phyloP scores from a whole-genome alignment of 2,888 invertebrate genomes.

The Tuberolachnus salignus region DNA sequence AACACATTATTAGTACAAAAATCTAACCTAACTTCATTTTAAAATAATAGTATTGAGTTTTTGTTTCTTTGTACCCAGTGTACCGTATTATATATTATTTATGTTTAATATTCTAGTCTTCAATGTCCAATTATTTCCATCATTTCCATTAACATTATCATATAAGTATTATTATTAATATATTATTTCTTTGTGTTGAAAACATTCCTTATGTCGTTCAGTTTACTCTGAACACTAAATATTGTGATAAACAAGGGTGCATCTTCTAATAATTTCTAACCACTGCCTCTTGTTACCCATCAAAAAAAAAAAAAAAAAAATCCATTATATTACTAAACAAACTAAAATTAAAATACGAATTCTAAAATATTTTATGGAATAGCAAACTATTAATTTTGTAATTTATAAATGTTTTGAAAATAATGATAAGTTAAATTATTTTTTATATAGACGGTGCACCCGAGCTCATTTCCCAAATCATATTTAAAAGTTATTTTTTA shows the following conservation, averaged over 20 bases:
- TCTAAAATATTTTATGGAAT: slow-evolving; percentile 15
- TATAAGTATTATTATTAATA: slow-evolving; percentile 27
- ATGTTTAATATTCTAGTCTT: slow-evolving; percentile 48
- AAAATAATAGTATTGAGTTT: not conserved
- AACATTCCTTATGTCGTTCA: slow-evolving; percentile 17
- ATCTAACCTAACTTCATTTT: no score
- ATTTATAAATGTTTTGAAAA: not conserved
- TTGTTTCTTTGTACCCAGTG: not conserved
- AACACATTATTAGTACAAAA: no score
- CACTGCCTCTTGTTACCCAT: not conserved
- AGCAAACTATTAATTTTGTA: not conserved
- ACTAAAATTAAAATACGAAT: not conserved
- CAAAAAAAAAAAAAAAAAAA: not conserved
- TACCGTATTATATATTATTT: not conserved
- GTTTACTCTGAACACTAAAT: slow-evolving; percentile 1
- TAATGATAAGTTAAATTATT: not conserved
- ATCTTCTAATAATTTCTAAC: slow-evolving; percentile 7
- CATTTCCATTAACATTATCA: slow-evolving; percentile 2
- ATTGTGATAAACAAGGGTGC: slow-evolving; percentile 1
- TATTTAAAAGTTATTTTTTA: slow-evolving; percentile 16
- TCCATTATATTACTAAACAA: not conserved
- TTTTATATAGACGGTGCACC: not conserved
- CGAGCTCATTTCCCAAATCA: not conserved
- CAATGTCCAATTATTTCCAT: slow-evolving; percentile 26
- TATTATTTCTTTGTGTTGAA: not conserved